phyloP scores from a whole-genome alignment of 2,797 vertebrate genomes.

The Chelonia mydas region DNA sequence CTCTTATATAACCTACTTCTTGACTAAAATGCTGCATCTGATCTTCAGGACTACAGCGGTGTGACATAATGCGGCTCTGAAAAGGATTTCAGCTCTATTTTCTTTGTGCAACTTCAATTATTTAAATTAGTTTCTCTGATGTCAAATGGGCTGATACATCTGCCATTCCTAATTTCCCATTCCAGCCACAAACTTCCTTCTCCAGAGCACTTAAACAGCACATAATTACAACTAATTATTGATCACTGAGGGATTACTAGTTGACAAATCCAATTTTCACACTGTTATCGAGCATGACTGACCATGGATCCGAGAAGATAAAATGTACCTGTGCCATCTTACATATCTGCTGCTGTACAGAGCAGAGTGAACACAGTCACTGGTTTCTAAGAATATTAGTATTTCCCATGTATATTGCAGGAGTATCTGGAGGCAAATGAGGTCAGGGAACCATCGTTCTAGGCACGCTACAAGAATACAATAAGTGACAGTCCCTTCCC shows the following conservation, averaged over 20 bases:
- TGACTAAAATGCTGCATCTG: not conserved
- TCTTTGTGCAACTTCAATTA: slow-evolving; percentile 4
- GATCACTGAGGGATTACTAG: slow-evolving; percentile 63
- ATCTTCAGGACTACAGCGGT: not conserved
- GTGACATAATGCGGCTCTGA: not conserved
- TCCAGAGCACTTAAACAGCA: slow-evolving; percentile 32
- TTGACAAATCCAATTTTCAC: slow-evolving; percentile 70
- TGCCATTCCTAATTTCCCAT: slow-evolving; percentile 56
- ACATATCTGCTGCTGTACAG: not conserved
- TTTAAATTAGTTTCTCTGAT: slow-evolving; percentile 12
- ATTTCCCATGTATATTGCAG: not conserved
- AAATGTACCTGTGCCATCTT: not conserved
- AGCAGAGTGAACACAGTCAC: accelerated
- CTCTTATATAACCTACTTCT: not conserved
- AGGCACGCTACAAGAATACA: not conserved
- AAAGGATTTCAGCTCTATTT: not conserved
- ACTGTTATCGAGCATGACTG: slow-evolving; percentile 21
- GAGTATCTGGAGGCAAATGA: not conserved
- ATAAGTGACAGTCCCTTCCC: not conserved
- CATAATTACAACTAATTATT: slow-evolving; percentile 76
- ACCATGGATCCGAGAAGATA: not conserved
- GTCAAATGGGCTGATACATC: not conserved
- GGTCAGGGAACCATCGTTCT: not conserved
- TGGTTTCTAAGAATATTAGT: not conserved
- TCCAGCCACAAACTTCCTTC: slow-evolving; percentile 29